Evolutionary conservation across 1,140 invertebrate species (phyloP).

Genomic region (Drosophila melanogaster): Release_6_plus_ISO1_MT NT_033777.3:14347501-14348000

Average conservation of each 20-base stretch:
- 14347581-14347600: background rate
- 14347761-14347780: background rate
- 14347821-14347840: slow-evolving; percentile 50
- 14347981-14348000: slow-evolving; percentile 15
- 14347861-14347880: slow-evolving; percentile 53
- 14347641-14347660: slow-evolving; percentile 1
- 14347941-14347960: slow-evolving; percentile 18
- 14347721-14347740: slow-evolving; percentile 72
- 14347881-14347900: slow-evolving; percentile 36
- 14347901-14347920: slow-evolving; percentile 33
- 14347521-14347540: no score
- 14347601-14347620: background rate
- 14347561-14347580: no score
- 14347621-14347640: background rate
- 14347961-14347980: slow-evolving; percentile 25
- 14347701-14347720: slow-evolving; percentile 59
- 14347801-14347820: slow-evolving; percentile 29
- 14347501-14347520: no score
- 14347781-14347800: slow-evolving; percentile 11
- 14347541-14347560: no score
- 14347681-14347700: slow-evolving; percentile 60
- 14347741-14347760: slow-evolving; percentile 58
- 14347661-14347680: slow-evolving; percentile 32
- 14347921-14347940: slow-evolving; percentile 7
- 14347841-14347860: slow-evolving; percentile 80